Percentiles rank a stretch among this genome's conserved stretches.
Evolutionary conservation across 1,140 invertebrate genomes (phyloP).

Genomic region (Ruditapes philippinarum): DNA sequence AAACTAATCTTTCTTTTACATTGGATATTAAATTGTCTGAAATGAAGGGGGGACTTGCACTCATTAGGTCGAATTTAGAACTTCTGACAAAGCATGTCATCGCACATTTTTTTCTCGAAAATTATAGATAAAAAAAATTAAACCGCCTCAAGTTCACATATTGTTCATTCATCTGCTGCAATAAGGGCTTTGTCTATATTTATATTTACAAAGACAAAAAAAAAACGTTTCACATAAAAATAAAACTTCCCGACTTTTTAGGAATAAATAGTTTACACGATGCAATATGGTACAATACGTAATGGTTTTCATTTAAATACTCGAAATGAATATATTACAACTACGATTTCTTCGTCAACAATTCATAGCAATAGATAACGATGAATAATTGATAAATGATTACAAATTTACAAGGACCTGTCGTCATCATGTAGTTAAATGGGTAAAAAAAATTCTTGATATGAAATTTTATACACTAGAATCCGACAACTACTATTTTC

Average conservation of each 20-base stretch:
- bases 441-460: background rate
- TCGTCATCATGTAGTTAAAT: background rate
- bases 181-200: background rate
- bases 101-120: too few species aligned
- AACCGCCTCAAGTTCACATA: too few species aligned
- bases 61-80: too few species aligned
- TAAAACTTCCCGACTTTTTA: slow-evolving; percentile 64
- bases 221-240: slow-evolving; percentile 61
- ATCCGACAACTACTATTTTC: background rate
- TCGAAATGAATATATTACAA: slow-evolving; percentile 39
- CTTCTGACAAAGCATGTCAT: too few species aligned
- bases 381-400: background rate
- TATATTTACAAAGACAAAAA: slow-evolving; percentile 64
- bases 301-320: slow-evolving; percentile 43
- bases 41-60: too few species aligned
- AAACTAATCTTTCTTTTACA: too few species aligned
- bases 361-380: too few species aligned
- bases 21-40: too few species aligned
- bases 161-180: slow-evolving; percentile 15
- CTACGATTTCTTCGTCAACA: slow-evolving; percentile 40
- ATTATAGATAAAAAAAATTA: too few species aligned
- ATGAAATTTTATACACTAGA: slow-evolving; percentile 34
- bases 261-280: slow-evolving; percentile 66
- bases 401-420: slow-evolving; percentile 6
- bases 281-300: slow-evolving; percentile 58